A percentile compares a stretch with the other conserved stretches of the same genome.
Conservation (phyloP, 2,113 vertebrate species). For the Petroica traversi region DNA sequence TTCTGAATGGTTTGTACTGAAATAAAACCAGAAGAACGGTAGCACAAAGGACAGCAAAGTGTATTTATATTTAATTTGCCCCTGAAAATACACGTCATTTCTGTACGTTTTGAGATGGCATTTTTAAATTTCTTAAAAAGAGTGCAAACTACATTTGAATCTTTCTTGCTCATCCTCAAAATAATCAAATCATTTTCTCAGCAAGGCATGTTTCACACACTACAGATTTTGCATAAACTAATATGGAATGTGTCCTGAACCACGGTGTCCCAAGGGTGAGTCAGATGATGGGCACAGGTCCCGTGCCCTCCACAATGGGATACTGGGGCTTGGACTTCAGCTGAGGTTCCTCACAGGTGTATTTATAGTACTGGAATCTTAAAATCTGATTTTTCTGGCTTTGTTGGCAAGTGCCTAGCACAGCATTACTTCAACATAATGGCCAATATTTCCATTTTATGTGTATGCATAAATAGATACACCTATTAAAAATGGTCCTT, state of each 20-base stretch:
- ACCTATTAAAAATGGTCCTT: not conserved
- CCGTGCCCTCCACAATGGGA: accelerated
- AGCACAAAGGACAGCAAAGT: not conserved
- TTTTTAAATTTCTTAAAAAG: not conserved
- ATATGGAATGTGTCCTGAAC: accelerated
- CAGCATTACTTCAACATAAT: not conserved
- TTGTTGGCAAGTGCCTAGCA: not conserved
- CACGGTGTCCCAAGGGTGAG: not conserved
- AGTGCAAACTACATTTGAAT: not conserved
- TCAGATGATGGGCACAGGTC: too few species aligned
- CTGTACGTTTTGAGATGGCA: not conserved
- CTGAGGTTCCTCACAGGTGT: not conserved
- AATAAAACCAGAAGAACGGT: not conserved
- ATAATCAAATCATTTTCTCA: not conserved
- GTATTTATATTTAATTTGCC: not conserved
- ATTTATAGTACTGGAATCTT: not conserved
- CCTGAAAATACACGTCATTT: not conserved
- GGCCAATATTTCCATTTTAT: not conserved
- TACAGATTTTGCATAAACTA: not conserved
- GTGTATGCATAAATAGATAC: not conserved
- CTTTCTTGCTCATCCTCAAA: not conserved
- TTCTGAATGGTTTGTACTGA: not conserved
- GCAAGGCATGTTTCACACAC: not conserved
- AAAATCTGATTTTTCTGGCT: not conserved
- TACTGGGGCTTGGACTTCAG: accelerated